Conservation (phyloP, 2,113 vertebrate species). For the Poecile atricapillus region DNA sequence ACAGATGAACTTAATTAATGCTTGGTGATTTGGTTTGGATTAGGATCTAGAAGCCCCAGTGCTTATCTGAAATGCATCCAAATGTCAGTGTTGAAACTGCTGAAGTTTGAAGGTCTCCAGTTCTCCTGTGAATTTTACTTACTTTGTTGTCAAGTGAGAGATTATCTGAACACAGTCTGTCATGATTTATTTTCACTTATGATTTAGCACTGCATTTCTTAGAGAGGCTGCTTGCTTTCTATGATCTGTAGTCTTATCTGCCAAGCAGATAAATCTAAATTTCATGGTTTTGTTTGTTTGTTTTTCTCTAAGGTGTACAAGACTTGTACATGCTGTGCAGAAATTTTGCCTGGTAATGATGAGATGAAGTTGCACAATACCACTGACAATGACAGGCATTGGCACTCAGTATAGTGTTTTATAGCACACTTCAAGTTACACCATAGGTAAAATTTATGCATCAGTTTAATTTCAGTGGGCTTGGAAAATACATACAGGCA, state of each 20-base stretch:
- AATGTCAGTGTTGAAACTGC: neutral
- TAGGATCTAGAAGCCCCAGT: neutral
- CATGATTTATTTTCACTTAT: neutral
- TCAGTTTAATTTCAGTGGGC: neutral
- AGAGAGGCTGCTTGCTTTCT: neutral
- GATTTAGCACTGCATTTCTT: neutral
- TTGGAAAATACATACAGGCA: neutral
- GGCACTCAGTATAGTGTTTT: neutral
- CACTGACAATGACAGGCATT: neutral
- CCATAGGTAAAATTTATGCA: neutral
- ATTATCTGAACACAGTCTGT: neutral
- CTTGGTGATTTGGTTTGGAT: slow-evolving; percentile 24
- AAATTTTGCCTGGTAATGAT: neutral
- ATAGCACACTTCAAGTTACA: neutral
- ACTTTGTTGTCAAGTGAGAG: neutral
- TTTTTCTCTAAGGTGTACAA: neutral
- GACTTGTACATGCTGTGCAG: neutral
- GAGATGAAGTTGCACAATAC: neutral
- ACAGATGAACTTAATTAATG: slow-evolving; percentile 56
- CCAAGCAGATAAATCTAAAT: neutral
- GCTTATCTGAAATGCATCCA: slow-evolving; percentile 34
- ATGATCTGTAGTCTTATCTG: neutral
- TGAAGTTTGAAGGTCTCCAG: neutral
- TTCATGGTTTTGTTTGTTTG: neutral
- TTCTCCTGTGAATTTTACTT: neutral